Evolutionary conservation across 1,140 invertebrate genomes (phyloP).

Genomic region (Rhyacophila brunnea): DNA sequence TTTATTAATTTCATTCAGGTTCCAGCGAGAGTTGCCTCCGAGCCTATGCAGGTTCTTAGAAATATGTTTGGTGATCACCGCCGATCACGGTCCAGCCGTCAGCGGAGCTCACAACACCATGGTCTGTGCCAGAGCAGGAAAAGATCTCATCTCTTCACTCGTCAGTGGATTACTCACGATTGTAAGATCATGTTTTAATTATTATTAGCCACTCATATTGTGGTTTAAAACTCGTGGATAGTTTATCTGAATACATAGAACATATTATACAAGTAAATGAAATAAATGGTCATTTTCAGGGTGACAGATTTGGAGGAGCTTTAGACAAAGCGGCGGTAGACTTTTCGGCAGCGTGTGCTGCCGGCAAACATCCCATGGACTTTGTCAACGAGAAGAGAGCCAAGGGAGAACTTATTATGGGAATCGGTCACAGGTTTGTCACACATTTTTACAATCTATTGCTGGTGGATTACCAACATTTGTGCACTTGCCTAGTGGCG

Average conservation of each 20-base stretch:
- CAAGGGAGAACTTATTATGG: constrained; percentile 97
- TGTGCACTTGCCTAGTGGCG: too few relatives aligned
- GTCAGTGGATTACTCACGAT: constrained; percentile 97
- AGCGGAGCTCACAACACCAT: constrained; percentile 99
- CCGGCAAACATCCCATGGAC: constrained; percentile 93
- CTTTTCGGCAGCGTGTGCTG: constrained; percentile 95
- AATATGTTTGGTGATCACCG: constrained; percentile 99
- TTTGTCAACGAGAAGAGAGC: constrained; percentile 98
- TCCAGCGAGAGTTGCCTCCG: constrained; percentile 90
- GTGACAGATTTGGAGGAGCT: constrained; percentile 98
- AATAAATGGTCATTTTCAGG: constrained; percentile 56
- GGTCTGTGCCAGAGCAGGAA: constrained; percentile 97
- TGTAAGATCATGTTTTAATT: too few relatives aligned
- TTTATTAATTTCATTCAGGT: constrained; percentile 49
- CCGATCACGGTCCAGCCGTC: constrained; percentile 98
- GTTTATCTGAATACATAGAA: too few relatives aligned
- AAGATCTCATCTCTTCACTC: constrained; percentile 97
- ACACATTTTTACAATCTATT: not conserved
- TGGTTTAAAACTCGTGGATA: too few relatives aligned
- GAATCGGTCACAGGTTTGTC: constrained; percentile 81
- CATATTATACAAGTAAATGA: too few relatives aligned
- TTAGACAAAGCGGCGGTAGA: constrained; percentile 94
- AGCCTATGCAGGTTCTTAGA: constrained; percentile 98
- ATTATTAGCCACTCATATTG: too few relatives aligned
- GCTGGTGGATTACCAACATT: too few relatives aligned